These are phyloP conservation scores for Gasterosteus aculeatus DNA, from an alignment of 2,113 vertebrate genomes.

Conservation along the genomic window DNA sequence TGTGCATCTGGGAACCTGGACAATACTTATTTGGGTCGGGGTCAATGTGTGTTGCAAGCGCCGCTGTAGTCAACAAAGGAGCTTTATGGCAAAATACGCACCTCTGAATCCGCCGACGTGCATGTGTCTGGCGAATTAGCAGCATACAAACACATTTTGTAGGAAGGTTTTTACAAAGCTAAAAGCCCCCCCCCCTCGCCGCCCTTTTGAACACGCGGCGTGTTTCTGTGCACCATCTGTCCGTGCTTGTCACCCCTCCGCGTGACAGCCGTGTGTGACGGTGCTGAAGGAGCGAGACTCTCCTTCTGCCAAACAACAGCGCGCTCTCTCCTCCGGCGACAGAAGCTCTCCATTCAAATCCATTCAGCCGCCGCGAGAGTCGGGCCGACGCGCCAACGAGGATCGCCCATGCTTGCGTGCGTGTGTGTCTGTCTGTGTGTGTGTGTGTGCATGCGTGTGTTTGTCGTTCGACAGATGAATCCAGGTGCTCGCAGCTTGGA, in stretches of 20 bases:
- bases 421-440: background rate
- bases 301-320: slow-evolving; percentile 43
- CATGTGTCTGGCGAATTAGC: background rate
- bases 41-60: background rate
- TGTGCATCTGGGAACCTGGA: background rate
- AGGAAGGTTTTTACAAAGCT: background rate
- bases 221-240: slow-evolving; percentile 52
- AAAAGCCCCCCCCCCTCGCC: background rate
- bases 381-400: background rate
- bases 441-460: background rate
- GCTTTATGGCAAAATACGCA: background rate
- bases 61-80: background rate
- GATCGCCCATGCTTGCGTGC: slow-evolving; percentile 14
- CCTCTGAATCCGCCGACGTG: too few relatives aligned
- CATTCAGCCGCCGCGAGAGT: slow-evolving; percentile 18
- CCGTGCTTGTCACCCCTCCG: slow-evolving; percentile 23
- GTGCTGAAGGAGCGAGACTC: slow-evolving; percentile 26
- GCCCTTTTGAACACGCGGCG: background rate
- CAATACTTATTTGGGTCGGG: background rate
- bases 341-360: slow-evolving; percentile 36
- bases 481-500: slow-evolving; percentile 46
- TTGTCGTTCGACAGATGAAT: slow-evolving; percentile 52
- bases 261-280: slow-evolving; percentile 15
- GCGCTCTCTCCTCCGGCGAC: slow-evolving; percentile 11
- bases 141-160: background rate